Evolutionary conservation across 2,888 invertebrate genomes (phyloP).

Genomic region (Oligia strigilis): DNA sequence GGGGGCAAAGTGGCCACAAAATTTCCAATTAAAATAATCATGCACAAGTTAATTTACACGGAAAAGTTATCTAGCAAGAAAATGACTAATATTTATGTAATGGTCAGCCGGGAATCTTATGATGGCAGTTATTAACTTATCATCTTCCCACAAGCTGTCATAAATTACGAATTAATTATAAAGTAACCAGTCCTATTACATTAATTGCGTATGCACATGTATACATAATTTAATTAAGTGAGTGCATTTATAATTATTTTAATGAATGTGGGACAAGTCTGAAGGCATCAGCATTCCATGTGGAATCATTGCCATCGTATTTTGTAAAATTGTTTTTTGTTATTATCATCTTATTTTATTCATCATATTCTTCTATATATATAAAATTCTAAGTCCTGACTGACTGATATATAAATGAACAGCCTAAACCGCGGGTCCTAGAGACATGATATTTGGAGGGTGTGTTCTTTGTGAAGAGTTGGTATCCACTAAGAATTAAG

Average conservation of each 20-base stretch:
- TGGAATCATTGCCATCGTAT: not conserved
- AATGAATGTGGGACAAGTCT: slow-evolving; percentile 18
- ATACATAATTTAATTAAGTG: slow-evolving; percentile 22
- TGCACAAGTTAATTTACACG: not conserved
- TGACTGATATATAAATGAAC: too few relatives aligned
- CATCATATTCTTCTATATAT: too few relatives aligned
- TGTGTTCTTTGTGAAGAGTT: too few relatives aligned
- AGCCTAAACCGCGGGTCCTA: too few relatives aligned
- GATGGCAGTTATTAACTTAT: slow-evolving; percentile 29
- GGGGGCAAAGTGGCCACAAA: not conserved
- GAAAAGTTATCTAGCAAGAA: slow-evolving; percentile 4
- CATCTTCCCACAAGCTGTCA: slow-evolving; percentile 36
- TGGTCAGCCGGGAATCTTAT: slow-evolving; percentile 28
- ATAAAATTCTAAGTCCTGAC: too few relatives aligned
- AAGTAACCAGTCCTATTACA: slow-evolving; percentile 35
- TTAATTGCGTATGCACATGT: slow-evolving; percentile 22
- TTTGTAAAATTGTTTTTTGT: not conserved
- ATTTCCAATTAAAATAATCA: not conserved
- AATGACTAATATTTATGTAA: slow-evolving; percentile 16
- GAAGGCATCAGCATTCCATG: not conserved
- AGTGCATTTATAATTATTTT: slow-evolving; percentile 34
- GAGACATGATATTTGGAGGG: too few relatives aligned
- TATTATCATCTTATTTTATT: too few relatives aligned
- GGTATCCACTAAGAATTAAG: too few relatives aligned
- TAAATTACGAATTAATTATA: slow-evolving; percentile 48